Conservation (phyloP, 30 jellyfish, hydroid and myxozoan species). For the Cassiopea xamachana region DNA sequence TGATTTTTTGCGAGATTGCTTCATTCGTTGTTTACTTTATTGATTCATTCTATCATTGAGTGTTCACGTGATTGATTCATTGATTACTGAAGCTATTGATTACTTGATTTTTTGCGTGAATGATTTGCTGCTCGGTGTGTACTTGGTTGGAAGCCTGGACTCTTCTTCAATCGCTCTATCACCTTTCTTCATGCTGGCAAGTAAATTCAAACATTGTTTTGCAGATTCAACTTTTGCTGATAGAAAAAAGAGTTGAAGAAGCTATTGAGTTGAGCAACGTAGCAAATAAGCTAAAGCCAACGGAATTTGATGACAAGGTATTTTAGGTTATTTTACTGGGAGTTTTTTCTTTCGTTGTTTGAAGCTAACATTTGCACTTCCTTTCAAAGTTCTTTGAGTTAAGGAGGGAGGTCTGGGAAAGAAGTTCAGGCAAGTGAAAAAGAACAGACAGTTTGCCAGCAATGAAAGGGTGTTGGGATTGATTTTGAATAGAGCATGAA, state of each 20-base stretch:
- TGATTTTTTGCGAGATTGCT: no score
- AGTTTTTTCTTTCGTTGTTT: not conserved
- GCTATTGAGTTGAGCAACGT: constrained; percentile 90
- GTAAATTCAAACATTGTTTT: not conserved
- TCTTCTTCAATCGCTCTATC: not conserved
- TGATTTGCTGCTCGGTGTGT: not conserved
- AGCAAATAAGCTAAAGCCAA: constrained; percentile 65
- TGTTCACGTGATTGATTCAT: not conserved
- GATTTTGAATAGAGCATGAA: no score
- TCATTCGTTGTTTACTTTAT: no score
- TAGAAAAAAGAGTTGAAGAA: constrained; percentile 93
- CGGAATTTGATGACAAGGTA: constrained; percentile 70
- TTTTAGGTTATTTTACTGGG: not conserved
- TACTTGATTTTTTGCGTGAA: not conserved
- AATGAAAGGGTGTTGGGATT: no score
- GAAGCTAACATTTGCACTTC: not conserved
- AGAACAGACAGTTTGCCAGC: no score
- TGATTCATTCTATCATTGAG: not conserved
- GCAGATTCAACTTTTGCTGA: constrained; percentile 83
- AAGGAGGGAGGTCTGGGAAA: no score
- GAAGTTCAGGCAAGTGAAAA: no score
- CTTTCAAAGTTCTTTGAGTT: no score
- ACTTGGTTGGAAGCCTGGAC: not conserved
- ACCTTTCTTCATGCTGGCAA: not conserved
- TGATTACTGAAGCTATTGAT: not conserved